Percentiles rank a stretch among this genome's conserved stretches.
These are phyloP conservation scores for Parasteatoda lunata DNA, from an alignment of 2,888 invertebrate genomes.

Conservation along the genomic window DNA sequence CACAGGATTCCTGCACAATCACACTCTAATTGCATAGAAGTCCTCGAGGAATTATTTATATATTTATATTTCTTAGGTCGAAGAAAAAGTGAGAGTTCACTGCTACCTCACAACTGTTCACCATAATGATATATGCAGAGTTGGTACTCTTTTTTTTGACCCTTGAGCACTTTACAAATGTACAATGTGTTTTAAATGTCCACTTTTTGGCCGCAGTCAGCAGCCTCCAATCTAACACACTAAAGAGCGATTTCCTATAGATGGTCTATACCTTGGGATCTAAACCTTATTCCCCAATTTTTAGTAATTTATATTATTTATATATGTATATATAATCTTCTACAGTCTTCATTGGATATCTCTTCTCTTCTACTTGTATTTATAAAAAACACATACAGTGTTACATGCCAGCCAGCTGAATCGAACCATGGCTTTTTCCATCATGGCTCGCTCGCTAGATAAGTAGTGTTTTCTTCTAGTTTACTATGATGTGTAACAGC, in stretches of 20 bases:
- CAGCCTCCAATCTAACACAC: constrained; percentile 61
- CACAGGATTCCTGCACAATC: constrained; percentile 11
- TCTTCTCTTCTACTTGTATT: constrained; percentile 57
- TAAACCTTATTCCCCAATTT: constrained; percentile 35
- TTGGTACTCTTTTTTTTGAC: constrained; percentile 22
- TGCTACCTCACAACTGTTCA: constrained; percentile 44
- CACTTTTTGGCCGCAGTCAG: constrained; percentile 1
- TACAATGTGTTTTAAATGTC: constrained; percentile 59
- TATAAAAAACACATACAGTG: constrained; percentile 67
- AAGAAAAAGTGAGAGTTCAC: constrained; percentile 40
- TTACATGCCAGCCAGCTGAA: constrained; percentile 8
- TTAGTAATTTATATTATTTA: constrained; percentile 39
- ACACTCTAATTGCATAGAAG: constrained; percentile 36
- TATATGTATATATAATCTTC: constrained; percentile 55
- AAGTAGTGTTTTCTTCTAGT: constrained; percentile 57
- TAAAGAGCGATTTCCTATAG: constrained; percentile 64
- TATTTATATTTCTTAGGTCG: constrained; percentile 19
- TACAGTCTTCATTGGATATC: constrained; percentile 45
- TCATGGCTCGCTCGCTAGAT: constrained; percentile 23
- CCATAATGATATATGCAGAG: constrained; percentile 54
- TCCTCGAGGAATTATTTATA: constrained; percentile 47
- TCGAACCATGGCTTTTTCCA: background rate
- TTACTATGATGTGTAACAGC: constrained; percentile 60
- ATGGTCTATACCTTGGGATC: constrained; percentile 54
- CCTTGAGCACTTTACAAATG: constrained; percentile 69